These are phyloP conservation scores for Neosilurus mollespiculum DNA, from an alignment of 2,797 vertebrate species.

Conservation along the genomic window DNA sequence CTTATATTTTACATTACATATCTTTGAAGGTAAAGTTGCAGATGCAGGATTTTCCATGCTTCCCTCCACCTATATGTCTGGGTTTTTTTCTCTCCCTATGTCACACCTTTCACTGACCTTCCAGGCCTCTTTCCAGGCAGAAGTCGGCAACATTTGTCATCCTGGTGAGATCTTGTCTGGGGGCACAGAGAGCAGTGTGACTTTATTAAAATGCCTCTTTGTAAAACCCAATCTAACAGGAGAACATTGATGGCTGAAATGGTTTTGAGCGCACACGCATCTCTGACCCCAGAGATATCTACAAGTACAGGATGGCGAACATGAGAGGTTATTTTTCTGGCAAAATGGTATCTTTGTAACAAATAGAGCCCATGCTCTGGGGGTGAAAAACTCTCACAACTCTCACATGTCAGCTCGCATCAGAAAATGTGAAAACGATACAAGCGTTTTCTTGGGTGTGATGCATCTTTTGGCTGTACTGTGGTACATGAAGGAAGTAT, in stretches of 20 bases:
- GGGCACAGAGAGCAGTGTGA: slow-evolving; percentile 64
- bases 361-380: slow-evolving; percentile 39
- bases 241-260: slow-evolving; percentile 58
- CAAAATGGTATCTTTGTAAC: slow-evolving; percentile 48
- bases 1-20: slow-evolving; percentile 74
- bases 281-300: slow-evolving; percentile 58
- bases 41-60: slow-evolving; percentile 35
- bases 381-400: slow-evolving; percentile 32
- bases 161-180: slow-evolving; percentile 70
- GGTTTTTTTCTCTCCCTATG: background rate
- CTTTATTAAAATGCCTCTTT: slow-evolving; percentile 75
- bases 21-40: slow-evolving; percentile 62
- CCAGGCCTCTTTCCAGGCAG: slow-evolving; percentile 74
- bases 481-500: slow-evolving; percentile 58
- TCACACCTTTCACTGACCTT: slow-evolving; percentile 67
- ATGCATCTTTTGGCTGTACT: slow-evolving; percentile 4
- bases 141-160: slow-evolving; percentile 79
- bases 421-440: slow-evolving; percentile 17
- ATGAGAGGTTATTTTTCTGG: slow-evolving; percentile 58
- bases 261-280: slow-evolving; percentile 49
- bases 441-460: slow-evolving; percentile 11
- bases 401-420: slow-evolving; percentile 42
- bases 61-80: slow-evolving; percentile 53
- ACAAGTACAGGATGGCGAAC: slow-evolving; percentile 40
- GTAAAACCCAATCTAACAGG: slow-evolving; percentile 68